Conservation (phyloP, 2,888 invertebrate genomes). For the Nemurella pictetii region DNA sequence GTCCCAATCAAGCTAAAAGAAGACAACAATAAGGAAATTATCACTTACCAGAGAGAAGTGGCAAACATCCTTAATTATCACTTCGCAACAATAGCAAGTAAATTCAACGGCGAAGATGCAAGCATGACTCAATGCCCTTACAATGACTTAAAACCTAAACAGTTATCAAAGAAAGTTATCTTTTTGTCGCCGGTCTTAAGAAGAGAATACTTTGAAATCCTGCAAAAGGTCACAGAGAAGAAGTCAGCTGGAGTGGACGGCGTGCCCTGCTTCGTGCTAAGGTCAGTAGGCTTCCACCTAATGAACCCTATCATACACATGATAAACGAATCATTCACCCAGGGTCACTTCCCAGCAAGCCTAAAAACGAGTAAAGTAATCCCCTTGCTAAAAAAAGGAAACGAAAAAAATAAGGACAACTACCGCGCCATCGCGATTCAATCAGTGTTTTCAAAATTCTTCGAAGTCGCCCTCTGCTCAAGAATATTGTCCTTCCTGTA, state of each 20-base stretch:
- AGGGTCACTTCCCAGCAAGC: neutral
- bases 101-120: neutral
- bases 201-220: neutral
- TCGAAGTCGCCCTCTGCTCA: neutral
- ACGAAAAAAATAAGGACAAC: neutral
- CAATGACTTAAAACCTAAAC: neutral
- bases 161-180: neutral
- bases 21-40: no score
- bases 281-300: neutral
- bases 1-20: neutral
- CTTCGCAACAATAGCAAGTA: neutral
- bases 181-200: neutral
- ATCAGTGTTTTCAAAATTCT: constrained; percentile 6
- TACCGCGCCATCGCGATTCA: constrained; percentile 5
- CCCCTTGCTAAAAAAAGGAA: constrained; percentile 9
- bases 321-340: constrained; percentile 7
- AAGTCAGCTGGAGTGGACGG: constrained; percentile 34
- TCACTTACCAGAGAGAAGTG: neutral
- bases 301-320: neutral
- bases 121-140: neutral
- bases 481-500: neutral
- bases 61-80: neutral
- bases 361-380: neutral
- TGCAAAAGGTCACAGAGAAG: constrained; percentile 22
- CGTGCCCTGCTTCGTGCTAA: constrained; percentile 4